Evolutionary conservation across 2,113 vertebrate genomes (phyloP), one percentile per base, ranked within the genome.

Genomic region (Chrysemys picta): DNA sequence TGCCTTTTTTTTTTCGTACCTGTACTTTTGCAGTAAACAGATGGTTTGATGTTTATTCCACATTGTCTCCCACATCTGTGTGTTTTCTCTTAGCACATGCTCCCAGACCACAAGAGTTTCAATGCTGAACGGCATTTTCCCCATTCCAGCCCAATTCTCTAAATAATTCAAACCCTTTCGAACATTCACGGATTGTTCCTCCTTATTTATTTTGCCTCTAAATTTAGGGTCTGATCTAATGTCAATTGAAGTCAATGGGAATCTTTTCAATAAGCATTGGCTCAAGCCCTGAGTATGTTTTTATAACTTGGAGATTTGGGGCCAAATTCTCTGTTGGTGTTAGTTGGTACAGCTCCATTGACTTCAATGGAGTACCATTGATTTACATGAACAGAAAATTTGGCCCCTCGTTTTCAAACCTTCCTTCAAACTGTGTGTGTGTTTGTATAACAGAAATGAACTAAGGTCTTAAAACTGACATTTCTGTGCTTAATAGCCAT

Each of bases 121-220:
- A 95, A 56, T 82, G 78, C 25, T 90, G 91, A 97, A 84, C 47
- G 90, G 31, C 42, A 21, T 90, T 96, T 93, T 62, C 76, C 87
- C 95, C 82, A 90, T 88, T 54, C 90, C 82, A 85, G 82, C 56
- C 72, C 31, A 93, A 0, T 0, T 69, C 80, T 94, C 95, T 89
- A 96, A 95, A 95, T 52, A 95, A 87, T 84, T 91, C 97, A 97
- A 91, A 90, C 93, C 82, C 78, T 95, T 88, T 78, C 25, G 52
- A 93, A 49, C 90, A 87, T 80, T 4, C 42, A 0, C 27, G n/a
- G 59, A 24, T 90, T 50, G 87, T 84, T 94, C 91, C 52, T 94
- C 91, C 93, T 25, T 75, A 89, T 90, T 21, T 85, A 65, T 82
- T 95, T 93, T 90, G 69, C 76, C 88, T 96, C 80, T 86, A 94